A percentile compares a stretch with the other conserved stretches of the same genome.
phyloP scores from a whole-genome alignment of 2,888 invertebrate species.

The Caenorhabditis sp. region DNA sequence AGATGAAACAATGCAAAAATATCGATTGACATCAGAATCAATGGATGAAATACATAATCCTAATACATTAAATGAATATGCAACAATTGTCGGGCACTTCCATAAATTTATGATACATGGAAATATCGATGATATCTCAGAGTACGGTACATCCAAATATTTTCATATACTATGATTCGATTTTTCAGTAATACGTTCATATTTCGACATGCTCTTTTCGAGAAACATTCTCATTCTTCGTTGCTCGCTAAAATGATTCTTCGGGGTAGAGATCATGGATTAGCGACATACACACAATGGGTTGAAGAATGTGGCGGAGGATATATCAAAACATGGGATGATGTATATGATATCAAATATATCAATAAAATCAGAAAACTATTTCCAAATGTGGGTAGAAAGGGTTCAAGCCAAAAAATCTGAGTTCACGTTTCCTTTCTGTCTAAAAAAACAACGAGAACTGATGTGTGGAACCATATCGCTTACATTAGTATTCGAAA shows the following conservation, averaged over 20 bases:
- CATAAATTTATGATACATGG: constrained; percentile 30
- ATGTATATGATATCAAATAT: constrained; percentile 11
- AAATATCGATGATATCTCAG: not conserved
- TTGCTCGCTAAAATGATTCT: constrained; percentile 21
- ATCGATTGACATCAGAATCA: not conserved
- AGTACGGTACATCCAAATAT: not conserved
- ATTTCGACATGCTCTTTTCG: not conserved
- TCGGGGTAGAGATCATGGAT: constrained; percentile 54
- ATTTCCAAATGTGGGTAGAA: constrained; percentile 16
- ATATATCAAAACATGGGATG: constrained; percentile 16
- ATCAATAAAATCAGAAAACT: constrained; percentile 12
- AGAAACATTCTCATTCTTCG: not conserved
- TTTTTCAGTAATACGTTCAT: not conserved
- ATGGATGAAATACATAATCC: constrained; percentile 75
- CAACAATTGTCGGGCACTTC: constrained; percentile 71
- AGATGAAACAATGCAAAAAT: constrained; percentile 32
- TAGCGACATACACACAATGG: constrained; percentile 40
- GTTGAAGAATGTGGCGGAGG: constrained; percentile 46
- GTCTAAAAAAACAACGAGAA: too few species aligned
- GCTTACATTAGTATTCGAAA: too few species aligned
- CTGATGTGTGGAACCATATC: too few species aligned
- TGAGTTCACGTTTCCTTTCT: too few species aligned
- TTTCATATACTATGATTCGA: not conserved
- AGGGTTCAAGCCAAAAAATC: not conserved
- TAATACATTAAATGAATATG: constrained; percentile 85